Evolutionary conservation across 2,888 invertebrate species (phyloP).

Genomic region (Zele albiditarsus): DNA sequence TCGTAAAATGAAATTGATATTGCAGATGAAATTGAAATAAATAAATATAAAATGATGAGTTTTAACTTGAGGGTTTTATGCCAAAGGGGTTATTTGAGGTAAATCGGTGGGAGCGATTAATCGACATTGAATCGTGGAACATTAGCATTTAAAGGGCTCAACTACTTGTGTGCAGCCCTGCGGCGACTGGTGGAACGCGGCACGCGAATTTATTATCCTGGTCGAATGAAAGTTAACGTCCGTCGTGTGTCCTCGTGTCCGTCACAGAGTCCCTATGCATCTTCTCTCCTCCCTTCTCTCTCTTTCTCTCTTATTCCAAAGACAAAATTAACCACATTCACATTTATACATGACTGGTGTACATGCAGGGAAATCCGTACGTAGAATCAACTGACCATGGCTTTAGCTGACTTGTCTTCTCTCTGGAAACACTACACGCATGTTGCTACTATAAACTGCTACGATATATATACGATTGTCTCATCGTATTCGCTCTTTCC

Average conservation of each 20-base stretch:
- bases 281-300: constrained; percentile 11
- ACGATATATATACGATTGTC: not conserved
- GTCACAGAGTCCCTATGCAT: constrained; percentile 29
- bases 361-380: constrained; percentile 29
- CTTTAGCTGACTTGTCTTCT: constrained; percentile 46
- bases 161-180: constrained; percentile 49
- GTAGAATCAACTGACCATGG: constrained; percentile 39
- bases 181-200: constrained; percentile 47
- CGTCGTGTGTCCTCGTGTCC: constrained; percentile 50
- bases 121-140: constrained; percentile 51
- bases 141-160: constrained; percentile 59
- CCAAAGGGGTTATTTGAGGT: constrained; percentile 42
- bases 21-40: constrained; percentile 2
- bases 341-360: constrained; percentile 3
- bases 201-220: constrained; percentile 56
- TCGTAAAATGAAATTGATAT: not conserved
- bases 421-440: constrained; percentile 8
- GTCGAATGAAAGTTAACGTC: constrained; percentile 53
- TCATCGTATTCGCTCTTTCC: constrained; percentile 1
- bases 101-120: constrained; percentile 51
- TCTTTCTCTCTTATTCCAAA: constrained; percentile 16
- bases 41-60: not conserved
- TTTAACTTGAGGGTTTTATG: constrained; percentile 16
- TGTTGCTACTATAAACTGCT: constrained; percentile 1
- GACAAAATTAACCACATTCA: constrained; percentile 28